Evolutionary conservation across 2,888 invertebrate genomes (phyloP), one percentile per base, ranked within the genome.

Genomic region (Eremobia ochroleuca): DNA sequence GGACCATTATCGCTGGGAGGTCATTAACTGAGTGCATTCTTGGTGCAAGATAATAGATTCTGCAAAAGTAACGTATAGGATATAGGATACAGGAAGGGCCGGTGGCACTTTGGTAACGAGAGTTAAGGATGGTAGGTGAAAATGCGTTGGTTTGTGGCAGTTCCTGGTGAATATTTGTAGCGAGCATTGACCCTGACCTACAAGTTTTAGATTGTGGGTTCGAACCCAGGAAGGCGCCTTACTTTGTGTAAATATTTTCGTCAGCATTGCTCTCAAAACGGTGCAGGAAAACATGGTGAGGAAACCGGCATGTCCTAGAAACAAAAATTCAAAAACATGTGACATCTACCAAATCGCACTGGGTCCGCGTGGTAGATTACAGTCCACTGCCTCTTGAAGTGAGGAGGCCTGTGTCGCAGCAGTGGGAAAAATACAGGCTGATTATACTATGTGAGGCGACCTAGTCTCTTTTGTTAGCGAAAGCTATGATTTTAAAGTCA

Each of bases 1-100:
- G 85, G 84, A 62, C 87, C 87, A 95, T 96, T 96, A 95, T 96
- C 94, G 93, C 92, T 91, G 92, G 92, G 89, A 86, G 92, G 89
- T 94, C 95, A 95, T 96, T 96, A 95, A 94, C 94, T 90, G 93
- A 91, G 94, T 89, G 94, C 95, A 95, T 96, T 96, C 96, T 94
- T 92, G 93, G 92, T 94, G 94, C 94, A 95, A 95, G 96, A 95
- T 96, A 96, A 96, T 95, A 93, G 94, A 91, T 89, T 90, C 87
- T 82, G 87, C 73, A 73, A 81, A 84, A 84, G 85, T 84, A 75
- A 82, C 87, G 87, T 85, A 87, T 85, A 88, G 89, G 92, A 90
- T 92, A 92, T 92, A 90, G 89, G 91, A 91, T 92, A 91, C 90
- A 90, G 92, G 91, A 91, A 91, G 91, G 94, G 72, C 74, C 77